Evolutionary conservation across 1,140 invertebrate genomes (phyloP).

Genomic region (Drosophila mauritiana): DNA sequence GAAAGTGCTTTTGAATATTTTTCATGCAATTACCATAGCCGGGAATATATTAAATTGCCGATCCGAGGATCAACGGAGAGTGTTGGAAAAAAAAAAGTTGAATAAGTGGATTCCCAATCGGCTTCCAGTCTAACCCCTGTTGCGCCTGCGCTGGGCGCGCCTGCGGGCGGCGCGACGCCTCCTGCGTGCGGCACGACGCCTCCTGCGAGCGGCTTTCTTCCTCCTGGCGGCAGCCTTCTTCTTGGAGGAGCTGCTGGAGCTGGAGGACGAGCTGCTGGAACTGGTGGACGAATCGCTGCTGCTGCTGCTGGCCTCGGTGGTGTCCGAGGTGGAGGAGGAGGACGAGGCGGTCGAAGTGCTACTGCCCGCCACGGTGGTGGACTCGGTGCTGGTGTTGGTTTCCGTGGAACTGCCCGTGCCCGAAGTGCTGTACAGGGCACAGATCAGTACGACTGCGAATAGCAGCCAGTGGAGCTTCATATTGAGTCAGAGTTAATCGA

Average conservation of each 20-base stretch:
- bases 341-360: neutral
- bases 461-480: slow-evolving; percentile 43
- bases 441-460: slow-evolving; percentile 26
- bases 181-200: neutral
- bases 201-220: slow-evolving; percentile 6
- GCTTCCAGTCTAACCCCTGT: slow-evolving; percentile 16
- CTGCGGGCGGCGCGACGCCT: slow-evolving; percentile 4
- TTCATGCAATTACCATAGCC: slow-evolving; percentile 26
- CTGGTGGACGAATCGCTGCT: slow-evolving; percentile 7
- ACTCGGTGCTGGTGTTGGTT: neutral
- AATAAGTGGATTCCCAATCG: no score
- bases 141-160: slow-evolving; percentile 2
- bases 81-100: slow-evolving; percentile 4
- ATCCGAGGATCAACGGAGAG: neutral
- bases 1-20: neutral
- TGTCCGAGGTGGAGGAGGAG: neutral
- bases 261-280: slow-evolving; percentile 4
- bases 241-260: neutral
- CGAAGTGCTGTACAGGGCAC: neutral
- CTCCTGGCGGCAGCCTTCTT: slow-evolving; percentile 8
- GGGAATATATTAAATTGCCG: slow-evolving; percentile 2
- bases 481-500: neutral
- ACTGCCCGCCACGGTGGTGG: neutral
- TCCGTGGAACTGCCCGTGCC: neutral
- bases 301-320: slow-evolving; percentile 5